Percentiles rank a stretch among this genome's conserved stretches.
Conservation (phyloP, 2,888 invertebrate species). For the Cecidostiba fungosa region DNA sequence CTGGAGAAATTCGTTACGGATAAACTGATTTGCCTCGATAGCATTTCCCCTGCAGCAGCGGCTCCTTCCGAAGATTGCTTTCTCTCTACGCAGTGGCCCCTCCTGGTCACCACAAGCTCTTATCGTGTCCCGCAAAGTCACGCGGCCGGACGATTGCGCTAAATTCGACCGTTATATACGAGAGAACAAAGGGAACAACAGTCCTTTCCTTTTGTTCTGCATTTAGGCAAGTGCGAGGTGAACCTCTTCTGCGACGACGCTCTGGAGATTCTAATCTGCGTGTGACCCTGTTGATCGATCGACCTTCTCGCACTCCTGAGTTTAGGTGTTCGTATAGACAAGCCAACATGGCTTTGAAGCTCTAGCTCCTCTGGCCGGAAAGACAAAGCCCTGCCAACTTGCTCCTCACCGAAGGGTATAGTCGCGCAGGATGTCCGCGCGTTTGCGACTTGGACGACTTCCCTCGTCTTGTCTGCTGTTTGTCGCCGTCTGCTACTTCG, state of each 20-base stretch:
- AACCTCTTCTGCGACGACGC: conserved; percentile 30
- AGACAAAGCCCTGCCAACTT: conserved; percentile 59
- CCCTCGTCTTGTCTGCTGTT: not conserved
- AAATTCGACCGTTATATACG: not conserved
- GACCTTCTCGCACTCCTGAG: conserved; percentile 68
- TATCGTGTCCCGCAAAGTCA: conserved; percentile 41
- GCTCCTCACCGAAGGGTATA: conserved; percentile 18
- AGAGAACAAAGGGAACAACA: not conserved
- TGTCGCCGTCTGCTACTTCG: conserved; percentile 7
- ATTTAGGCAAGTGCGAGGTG: conserved; percentile 58
- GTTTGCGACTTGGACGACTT: not conserved
- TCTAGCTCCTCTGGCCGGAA: conserved; percentile 22
- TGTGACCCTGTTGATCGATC: conserved; percentile 69
- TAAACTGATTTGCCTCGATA: conserved; percentile 62
- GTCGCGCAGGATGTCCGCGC: not conserved
- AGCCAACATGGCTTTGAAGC: conserved; percentile 25
- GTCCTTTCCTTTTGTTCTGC: conserved; percentile 27
- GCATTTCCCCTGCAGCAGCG: conserved; percentile 23
- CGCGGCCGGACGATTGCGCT: not conserved
- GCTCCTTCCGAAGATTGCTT: conserved; percentile 52
- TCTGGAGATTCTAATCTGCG: conserved; percentile 71
- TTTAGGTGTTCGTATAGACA: not conserved
- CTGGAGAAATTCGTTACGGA: conserved; percentile 57
- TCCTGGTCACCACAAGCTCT: not conserved
- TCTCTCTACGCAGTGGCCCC: conserved; percentile 13